Evolutionary conservation across 2,797 vertebrate species (phyloP).

Genomic region (Rallus crepitans): DNA sequence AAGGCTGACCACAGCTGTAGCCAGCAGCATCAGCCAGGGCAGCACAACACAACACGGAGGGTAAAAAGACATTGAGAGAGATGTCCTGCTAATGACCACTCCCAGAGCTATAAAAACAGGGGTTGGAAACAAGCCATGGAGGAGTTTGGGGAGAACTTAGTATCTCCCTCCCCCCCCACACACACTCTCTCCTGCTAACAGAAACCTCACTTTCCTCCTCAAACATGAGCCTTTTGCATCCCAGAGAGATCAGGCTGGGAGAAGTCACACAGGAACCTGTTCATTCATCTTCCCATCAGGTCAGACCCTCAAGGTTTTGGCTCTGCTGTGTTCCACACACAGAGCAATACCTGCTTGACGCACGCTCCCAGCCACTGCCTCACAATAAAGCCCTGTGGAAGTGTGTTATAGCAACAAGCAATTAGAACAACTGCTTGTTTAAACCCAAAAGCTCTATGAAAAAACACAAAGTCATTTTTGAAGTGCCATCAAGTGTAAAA

Average conservation of each 20-base stretch:
- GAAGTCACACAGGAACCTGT: not conserved
- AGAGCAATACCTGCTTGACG: not conserved
- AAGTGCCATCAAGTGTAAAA: not conserved
- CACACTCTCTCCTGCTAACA: too few relatives aligned
- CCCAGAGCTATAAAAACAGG: not conserved
- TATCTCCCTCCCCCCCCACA: accelerated
- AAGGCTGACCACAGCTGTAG: not conserved
- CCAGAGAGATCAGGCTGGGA: not conserved
- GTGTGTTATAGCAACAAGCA: not conserved
- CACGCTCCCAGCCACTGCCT: not conserved
- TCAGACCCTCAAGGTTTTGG: not conserved
- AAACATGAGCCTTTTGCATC: not conserved
- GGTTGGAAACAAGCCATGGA: not conserved
- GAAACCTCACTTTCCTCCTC: not conserved
- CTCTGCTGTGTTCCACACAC: not conserved
- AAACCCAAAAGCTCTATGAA: not conserved
- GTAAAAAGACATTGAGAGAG: not conserved
- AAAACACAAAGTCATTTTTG: not conserved
- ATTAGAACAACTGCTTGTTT: not conserved
- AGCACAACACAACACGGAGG: too few relatives aligned
- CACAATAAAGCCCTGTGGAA: not conserved
- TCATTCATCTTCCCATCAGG: not conserved
- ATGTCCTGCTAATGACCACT: not conserved
- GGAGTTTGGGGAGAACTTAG: not conserved
- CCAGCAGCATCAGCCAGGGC: not conserved